Evolutionary conservation across 2,113 vertebrate genomes (phyloP).

Genomic region (Probosciger aterrimus): DNA sequence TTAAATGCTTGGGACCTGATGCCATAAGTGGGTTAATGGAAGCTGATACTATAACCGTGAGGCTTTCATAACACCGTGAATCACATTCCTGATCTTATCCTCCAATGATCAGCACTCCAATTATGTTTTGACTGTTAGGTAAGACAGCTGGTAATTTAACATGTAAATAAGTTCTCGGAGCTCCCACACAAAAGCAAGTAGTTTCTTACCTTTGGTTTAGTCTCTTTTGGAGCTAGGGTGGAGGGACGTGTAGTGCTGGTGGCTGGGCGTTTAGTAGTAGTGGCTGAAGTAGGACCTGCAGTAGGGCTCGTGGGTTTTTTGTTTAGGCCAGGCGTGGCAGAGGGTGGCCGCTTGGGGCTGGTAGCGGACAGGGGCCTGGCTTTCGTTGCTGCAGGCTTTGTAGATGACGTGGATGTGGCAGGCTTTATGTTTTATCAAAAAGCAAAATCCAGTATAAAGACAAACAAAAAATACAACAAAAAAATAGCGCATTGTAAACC

Average conservation of each 20-base stretch:
- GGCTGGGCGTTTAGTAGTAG: conserved; percentile 71
- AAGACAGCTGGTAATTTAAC: fast-evolving
- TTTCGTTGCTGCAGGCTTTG: conserved; percentile 78
- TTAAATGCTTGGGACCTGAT: not conserved
- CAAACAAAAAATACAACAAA: conserved; percentile 63
- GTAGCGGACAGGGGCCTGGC: conserved; percentile 64
- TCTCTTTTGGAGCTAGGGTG: conserved; percentile 67
- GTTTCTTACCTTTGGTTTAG: conserved; percentile 86
- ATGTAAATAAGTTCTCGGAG: fast-evolving
- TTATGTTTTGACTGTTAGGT: fast-evolving
- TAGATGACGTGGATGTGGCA: conserved; percentile 57
- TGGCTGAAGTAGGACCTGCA: conserved; percentile 57
- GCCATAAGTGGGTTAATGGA: not conserved
- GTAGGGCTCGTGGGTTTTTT: conserved; percentile 82
- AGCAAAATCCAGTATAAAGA: conserved; percentile 58
- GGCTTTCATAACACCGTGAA: fast-evolving
- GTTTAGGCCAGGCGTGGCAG: conserved; percentile 70
- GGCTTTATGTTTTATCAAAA: conserved; percentile 70
- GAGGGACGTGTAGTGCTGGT: conserved; percentile 53
- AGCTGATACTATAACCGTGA: not conserved
- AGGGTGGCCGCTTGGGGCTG: conserved; percentile 75
- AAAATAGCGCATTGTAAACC: conserved; percentile 68
- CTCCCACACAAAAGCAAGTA: not conserved
- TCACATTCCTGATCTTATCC: fast-evolving
- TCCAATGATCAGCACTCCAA: fast-evolving